A percentile compares a stretch with the other conserved stretches of the same genome.
Evolutionary conservation across 2,797 vertebrate species (phyloP).

Genomic region (Syndactyla subalaris): DNA sequence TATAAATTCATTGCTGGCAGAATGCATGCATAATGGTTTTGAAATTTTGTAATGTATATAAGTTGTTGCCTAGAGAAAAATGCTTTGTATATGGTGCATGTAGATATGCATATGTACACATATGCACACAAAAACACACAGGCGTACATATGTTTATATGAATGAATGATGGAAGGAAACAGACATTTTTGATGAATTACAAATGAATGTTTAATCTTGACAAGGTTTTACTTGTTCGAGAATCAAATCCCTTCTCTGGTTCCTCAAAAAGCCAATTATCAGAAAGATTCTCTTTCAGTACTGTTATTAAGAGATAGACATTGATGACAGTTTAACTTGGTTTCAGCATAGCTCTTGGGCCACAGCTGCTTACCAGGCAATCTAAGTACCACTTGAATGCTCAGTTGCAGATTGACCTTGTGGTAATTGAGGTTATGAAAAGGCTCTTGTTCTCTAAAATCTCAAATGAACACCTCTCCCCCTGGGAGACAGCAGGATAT

Average conservation of each 20-base stretch:
- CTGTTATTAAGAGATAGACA: slow-evolving; percentile 60
- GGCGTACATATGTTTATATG: not conserved
- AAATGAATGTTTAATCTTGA: slow-evolving; percentile 64
- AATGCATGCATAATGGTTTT: not conserved
- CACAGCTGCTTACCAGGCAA: slow-evolving; percentile 69
- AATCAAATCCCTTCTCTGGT: slow-evolving; percentile 33
- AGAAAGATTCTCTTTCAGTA: slow-evolving; percentile 53
- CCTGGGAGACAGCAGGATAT: slow-evolving; percentile 33
- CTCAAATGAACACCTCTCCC: slow-evolving; percentile 66
- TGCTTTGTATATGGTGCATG: not conserved
- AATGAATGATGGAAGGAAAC: not conserved
- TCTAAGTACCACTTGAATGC: slow-evolving; percentile 52
- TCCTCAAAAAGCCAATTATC: slow-evolving; percentile 71
- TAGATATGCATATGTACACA: not conserved
- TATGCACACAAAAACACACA: not conserved
- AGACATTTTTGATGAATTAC: slow-evolving; percentile 59
- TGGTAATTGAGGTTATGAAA: slow-evolving; percentile 80
- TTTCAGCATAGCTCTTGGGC: slow-evolving; percentile 37
- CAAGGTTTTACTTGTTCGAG: slow-evolving; percentile 69
- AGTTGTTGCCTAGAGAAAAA: slow-evolving; percentile 42
- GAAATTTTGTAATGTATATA: slow-evolving; percentile 21
- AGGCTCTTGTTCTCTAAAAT: slow-evolving; percentile 78
- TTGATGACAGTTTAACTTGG: slow-evolving; percentile 56
- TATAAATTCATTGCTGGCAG: slow-evolving; percentile 51
- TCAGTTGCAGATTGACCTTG: slow-evolving; percentile 68